Evolutionary conservation across 2,888 invertebrate genomes (phyloP).

Genomic region (Himalopsyche japonica): DNA sequence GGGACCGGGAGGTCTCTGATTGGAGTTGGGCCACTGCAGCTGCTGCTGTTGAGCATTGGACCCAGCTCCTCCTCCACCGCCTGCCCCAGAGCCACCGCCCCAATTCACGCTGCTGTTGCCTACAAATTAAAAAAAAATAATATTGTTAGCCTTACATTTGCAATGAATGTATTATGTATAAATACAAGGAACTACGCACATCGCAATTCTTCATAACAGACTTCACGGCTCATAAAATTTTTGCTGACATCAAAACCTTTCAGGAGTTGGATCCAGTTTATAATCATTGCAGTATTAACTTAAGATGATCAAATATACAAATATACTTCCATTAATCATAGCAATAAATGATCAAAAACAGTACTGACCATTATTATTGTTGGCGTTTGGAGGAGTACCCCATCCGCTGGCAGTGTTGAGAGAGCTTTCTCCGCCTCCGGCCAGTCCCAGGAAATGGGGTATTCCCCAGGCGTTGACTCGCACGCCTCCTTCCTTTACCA

Average conservation of each 20-base stretch:
- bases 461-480: conserved; percentile 62
- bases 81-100: conserved; percentile 50
- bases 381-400: conserved; percentile 75
- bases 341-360: background rate
- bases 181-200: no score
- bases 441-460: conserved; percentile 65
- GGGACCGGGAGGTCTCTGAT: conserved; percentile 58
- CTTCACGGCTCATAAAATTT: conserved; percentile 8
- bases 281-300: conserved; percentile 6
- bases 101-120: conserved; percentile 42
- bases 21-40: conserved; percentile 57
- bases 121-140: conserved; percentile 29
- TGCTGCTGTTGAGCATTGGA: conserved; percentile 46
- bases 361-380: conserved; percentile 57
- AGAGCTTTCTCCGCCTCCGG: conserved; percentile 82
- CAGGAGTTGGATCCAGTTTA: conserved; percentile 26
- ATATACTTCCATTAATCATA: background rate
- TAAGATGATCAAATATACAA: background rate
- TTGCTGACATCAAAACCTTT: background rate
- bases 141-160: no score
- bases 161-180: no score
- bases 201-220: no score
- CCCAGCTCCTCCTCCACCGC: conserved; percentile 54
- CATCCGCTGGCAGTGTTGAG: conserved; percentile 77
- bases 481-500: conserved; percentile 45